Base-by-base conservation (phyloP, 2,113 vertebrate species). In the Thomomys bottae region DNA sequence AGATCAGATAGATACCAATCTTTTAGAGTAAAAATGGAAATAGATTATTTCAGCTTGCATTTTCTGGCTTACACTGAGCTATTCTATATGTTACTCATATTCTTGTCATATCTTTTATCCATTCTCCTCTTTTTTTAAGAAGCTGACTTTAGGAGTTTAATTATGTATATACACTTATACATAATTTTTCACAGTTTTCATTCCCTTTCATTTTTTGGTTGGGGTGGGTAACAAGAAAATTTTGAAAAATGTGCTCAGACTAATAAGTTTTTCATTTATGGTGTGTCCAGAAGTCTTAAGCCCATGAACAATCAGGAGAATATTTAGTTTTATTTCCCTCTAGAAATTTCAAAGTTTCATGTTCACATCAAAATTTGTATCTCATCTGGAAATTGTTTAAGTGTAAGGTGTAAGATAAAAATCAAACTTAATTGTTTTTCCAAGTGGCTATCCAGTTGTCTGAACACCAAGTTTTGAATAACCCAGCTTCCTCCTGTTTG, bases 331-430 rank as follows among this genome's bases (percentile, higher is more conserved):
- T 89, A 57, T 91, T 90, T 92, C 81, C 30, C 86, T 91, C 85
- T 84, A 84, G 70, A 93, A 89, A 54, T 78, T 90, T 80, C 70
- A 92, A 80, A 92, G 49, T 68, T 96, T 94, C 38, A 73, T 66
- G 63, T 70, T 89, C 67, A 64, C 80, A 66, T 94, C 93, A 71
- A 93, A 81, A 83, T 66, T 64, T 92, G 72, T 23, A 84, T 59
- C 20, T 92, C 90, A 78, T 95, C 76, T 95, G 92, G 90, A 94
- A 94, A 92, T 90, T 93, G 80, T 94, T 95, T 96, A 87, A 59
- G 67, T 90, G 70, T 84, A 92, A 94, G 38, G 84, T 93, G 45
- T 86, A 75, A 96, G 94, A 92, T 79, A 96, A 93, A 95, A 95
- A 90, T 93, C 73, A 61, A 92, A 76, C 40, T 84, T 40, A 87